Percentiles rank a stretch among this genome's conserved stretches.
Evolutionary conservation across 2,888 invertebrate genomes (phyloP).

Genomic region (Carterocephalus palaemon): DNA sequence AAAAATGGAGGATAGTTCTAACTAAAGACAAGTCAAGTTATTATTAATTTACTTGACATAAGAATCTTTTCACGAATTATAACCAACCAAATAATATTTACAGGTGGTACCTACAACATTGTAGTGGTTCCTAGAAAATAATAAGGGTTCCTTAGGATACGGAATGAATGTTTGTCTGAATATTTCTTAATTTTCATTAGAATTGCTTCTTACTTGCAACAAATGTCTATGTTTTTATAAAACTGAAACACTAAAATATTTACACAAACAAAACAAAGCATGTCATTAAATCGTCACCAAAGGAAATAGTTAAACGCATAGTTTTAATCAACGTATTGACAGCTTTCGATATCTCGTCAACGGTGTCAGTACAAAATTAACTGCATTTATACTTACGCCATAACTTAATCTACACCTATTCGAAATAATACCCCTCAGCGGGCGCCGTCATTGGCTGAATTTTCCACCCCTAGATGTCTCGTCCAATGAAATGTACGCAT

Average conservation of each 20-base stretch:
- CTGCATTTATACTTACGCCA: constrained; percentile 67
- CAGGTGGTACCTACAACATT: too few relatives aligned
- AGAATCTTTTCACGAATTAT: too few relatives aligned
- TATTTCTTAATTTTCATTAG: too few relatives aligned
- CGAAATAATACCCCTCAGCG: constrained; percentile 54
- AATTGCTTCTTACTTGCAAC: too few relatives aligned
- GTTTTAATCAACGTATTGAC: constrained; percentile 27
- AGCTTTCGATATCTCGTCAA: constrained; percentile 56
- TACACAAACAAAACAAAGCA: constrained; percentile 2
- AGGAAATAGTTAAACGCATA: constrained; percentile 17
- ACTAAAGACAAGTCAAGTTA: too few relatives aligned
- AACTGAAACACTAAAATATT: constrained; percentile 6
- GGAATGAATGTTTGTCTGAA: too few relatives aligned
- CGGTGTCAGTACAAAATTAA: constrained; percentile 51
- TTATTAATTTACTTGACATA: too few relatives aligned
- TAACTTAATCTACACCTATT: constrained; percentile 77
- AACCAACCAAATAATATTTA: too few relatives aligned
- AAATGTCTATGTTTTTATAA: too few relatives aligned
- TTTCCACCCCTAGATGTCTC: constrained; percentile 61
- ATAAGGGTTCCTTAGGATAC: too few relatives aligned
- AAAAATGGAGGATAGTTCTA: too few relatives aligned
- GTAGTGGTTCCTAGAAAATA: too few relatives aligned
- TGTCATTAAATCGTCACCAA: constrained; percentile 7
- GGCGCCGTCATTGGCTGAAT: constrained; percentile 54
- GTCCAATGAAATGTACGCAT: constrained; percentile 55